Conservation (phyloP, 2,113 vertebrate species). For the Hemibates koningsi region DNA sequence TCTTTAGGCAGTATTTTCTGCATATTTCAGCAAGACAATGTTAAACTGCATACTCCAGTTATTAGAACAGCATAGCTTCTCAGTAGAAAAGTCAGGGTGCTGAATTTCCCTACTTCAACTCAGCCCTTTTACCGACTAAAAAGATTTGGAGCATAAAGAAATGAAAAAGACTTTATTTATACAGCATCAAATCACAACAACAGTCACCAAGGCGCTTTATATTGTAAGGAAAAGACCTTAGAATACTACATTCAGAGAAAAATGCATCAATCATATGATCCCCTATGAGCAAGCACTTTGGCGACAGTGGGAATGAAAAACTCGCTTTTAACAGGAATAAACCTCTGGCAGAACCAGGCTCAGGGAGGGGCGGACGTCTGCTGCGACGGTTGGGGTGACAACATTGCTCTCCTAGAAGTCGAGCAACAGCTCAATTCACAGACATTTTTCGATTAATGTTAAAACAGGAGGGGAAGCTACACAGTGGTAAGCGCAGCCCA, state of each 20-base stretch:
- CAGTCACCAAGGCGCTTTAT: accelerated
- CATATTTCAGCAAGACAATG: not conserved
- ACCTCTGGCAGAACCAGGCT: not conserved
- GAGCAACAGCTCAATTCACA: not conserved
- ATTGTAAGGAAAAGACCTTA: not conserved
- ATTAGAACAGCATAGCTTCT: not conserved
- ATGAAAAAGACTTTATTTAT: not conserved
- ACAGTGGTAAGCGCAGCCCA: not conserved
- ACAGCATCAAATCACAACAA: not conserved
- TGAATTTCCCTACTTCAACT: not conserved
- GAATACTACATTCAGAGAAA: not conserved
- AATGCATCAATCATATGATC: not conserved
- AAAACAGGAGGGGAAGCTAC: not conserved
- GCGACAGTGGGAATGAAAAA: not conserved
- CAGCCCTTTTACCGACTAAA: not conserved
- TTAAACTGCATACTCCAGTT: not conserved
- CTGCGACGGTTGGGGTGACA: not conserved
- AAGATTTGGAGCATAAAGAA: not conserved
- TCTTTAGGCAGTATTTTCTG: not conserved
- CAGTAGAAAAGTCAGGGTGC: not conserved
- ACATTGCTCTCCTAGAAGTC: not conserved
- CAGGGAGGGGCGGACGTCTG: accelerated
- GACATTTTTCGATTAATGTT: not conserved
- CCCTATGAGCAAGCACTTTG: not conserved
- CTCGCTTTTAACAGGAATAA: not conserved